Conservation (phyloP, 64 coral and sea anemone species). For the Actinia equina region DNA sequence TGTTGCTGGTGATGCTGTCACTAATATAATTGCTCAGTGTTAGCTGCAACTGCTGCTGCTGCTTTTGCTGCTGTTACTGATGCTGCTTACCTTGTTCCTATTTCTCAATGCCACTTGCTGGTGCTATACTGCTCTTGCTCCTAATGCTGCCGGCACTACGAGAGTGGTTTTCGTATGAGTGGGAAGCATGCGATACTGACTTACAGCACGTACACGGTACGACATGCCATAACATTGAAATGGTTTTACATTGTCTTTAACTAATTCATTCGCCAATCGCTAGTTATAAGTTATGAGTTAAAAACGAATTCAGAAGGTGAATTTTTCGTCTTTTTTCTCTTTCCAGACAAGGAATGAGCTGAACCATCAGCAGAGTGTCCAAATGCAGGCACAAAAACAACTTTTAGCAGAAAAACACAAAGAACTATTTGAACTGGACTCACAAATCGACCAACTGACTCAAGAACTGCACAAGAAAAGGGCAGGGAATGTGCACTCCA, state of each 20-base stretch:
- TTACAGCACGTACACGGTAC: no score
- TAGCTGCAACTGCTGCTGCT: not conserved
- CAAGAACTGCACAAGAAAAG: slow-evolving; percentile 53
- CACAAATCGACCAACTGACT: slow-evolving; percentile 69
- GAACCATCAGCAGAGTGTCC: slow-evolving; percentile 89
- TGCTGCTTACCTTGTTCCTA: no score
- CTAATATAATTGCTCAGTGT: no score
- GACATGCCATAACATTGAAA: no score
- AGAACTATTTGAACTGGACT: slow-evolving; percentile 76
- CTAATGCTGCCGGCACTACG: not conserved
- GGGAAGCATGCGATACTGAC: no score
- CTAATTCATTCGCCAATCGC: not conserved
- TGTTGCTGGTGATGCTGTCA: not conserved
- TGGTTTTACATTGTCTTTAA: no score
- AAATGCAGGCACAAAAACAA: slow-evolving; percentile 80
- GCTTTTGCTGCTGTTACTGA: not conserved
- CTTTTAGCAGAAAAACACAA: slow-evolving; percentile 90
- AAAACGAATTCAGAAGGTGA: not conserved
- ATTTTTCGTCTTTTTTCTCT: not conserved
- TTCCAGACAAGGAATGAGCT: slow-evolving; percentile 79
- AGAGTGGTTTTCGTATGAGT: no score
- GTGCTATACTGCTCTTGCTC: no score
- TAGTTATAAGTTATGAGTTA: no score
- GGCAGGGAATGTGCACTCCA: slow-evolving; percentile 1
- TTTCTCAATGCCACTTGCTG: no score